A percentile compares a stretch with the other conserved stretches of the same genome.
Evolutionary conservation across 2,797 vertebrate genomes (phyloP).

Genomic region (Schizopygopsis pylzovi): DNA sequence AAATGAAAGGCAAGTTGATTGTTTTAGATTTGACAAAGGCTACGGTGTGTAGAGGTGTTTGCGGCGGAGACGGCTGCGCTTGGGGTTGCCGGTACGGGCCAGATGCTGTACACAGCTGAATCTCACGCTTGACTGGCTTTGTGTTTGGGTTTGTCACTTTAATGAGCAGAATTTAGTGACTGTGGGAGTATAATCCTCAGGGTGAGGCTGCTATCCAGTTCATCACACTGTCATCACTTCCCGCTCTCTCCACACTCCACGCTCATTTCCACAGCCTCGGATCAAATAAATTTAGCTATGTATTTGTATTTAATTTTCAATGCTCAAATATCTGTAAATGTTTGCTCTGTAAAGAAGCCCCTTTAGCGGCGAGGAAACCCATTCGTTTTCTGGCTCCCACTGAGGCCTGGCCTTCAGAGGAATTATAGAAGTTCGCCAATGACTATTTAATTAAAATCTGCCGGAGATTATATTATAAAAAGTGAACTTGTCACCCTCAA

Average conservation of each 20-base stretch:
- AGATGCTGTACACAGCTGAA: slow-evolving; percentile 86
- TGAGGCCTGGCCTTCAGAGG: slow-evolving; percentile 53
- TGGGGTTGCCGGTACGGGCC: slow-evolving; percentile 75
- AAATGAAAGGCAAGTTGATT: slow-evolving; percentile 84
- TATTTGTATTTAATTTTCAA: slow-evolving; percentile 60
- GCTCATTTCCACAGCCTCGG: slow-evolving; percentile 41
- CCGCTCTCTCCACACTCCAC: slow-evolving; percentile 67
- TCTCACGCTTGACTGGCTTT: slow-evolving; percentile 80
- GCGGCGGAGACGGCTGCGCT: slow-evolving; percentile 69
- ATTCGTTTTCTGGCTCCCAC: slow-evolving; percentile 39
- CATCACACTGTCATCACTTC: slow-evolving; percentile 79
- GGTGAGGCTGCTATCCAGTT: slow-evolving; percentile 74
- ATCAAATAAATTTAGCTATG: slow-evolving; percentile 56
- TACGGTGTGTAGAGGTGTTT: slow-evolving; percentile 47
- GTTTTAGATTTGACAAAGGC: slow-evolving; percentile 81
- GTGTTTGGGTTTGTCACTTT: slow-evolving; percentile 86
- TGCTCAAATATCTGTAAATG: slow-evolving; percentile 51
- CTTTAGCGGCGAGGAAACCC: slow-evolving; percentile 39
- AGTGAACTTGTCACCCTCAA: slow-evolving; percentile 53
- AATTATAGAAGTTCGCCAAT: slow-evolving; percentile 53
- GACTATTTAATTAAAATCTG: slow-evolving; percentile 61
- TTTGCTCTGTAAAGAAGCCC: slow-evolving; percentile 49
- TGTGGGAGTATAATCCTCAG: slow-evolving; percentile 77
- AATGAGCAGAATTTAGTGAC: slow-evolving; percentile 87
- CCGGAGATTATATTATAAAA: slow-evolving; percentile 56